Base-by-base conservation (phyloP, 2,888 invertebrate genomes). In the Drosophila demipolita region DNA sequence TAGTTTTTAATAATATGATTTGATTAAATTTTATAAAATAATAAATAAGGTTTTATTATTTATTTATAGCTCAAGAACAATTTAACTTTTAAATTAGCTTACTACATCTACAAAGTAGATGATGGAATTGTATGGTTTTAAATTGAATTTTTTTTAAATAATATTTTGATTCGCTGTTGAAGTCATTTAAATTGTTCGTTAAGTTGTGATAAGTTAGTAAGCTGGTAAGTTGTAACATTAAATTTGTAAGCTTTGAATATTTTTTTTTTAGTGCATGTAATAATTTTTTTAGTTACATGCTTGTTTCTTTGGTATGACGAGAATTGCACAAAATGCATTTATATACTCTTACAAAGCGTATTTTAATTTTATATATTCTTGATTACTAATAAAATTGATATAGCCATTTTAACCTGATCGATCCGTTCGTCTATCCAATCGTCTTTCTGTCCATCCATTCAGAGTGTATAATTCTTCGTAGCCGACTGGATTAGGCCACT, bases 291-390 rank as follows among this genome's bases (percentile, higher is more conserved):
- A 9, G 1, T n/a, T 17, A 1, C n/a, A n/a, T n/a, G 9, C 5
- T 5, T 12, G 15, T 35, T 35, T 12, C 2, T 12, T 35, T 35
- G 35, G 0, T 3, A 7, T 36, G 2, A 36, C 3, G 36, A 7
- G 36, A 36, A 36, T 36, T 36, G 3, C 7, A 5, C 11, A 7
- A 45, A 45, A 20, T 45, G 15, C 20, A 45, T 17, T 38, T 38
- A 9, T 0, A 8, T 8, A 8, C 1, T 0, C 3, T 0, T 38
- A 17, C 17, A 17, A 20, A 12, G 1, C 7, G 12, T 15, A 20
- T 45, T 20, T 7, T 12, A 20, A 0, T 45, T 7, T 20, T 20
- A 12, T 3, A 45, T 12, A 45, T 20, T 20, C 20, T 20, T 20
- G 20, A 12, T 45, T 0, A 20, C 45, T 45, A 45, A 12, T 3